Evolutionary conservation across 92 coral and sea anemone genomes (phyloP).

Genomic region (Umimayanthus chanpuru): DNA sequence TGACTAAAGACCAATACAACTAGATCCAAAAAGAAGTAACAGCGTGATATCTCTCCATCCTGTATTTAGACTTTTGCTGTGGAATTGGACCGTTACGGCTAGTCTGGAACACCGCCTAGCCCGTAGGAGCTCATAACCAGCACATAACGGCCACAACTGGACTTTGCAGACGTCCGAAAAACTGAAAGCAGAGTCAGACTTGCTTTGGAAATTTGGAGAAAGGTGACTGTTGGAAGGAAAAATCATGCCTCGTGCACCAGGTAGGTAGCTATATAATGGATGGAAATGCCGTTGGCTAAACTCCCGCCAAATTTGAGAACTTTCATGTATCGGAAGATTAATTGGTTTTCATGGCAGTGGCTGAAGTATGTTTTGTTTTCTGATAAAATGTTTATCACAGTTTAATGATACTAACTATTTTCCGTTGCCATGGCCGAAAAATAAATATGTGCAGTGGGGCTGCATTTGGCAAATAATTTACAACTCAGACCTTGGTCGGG

Average conservation of each 20-base stretch:
- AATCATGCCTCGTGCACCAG: slow-evolving; percentile 71
- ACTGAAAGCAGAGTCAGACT: neutral
- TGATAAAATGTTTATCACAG: slow-evolving; percentile 11
- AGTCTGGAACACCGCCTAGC: neutral
- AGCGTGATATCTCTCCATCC: neutral
- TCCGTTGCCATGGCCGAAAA: slow-evolving; percentile 40
- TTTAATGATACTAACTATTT: neutral
- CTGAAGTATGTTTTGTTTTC: slow-evolving; percentile 38
- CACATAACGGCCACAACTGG: neutral
- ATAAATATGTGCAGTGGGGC: neutral
- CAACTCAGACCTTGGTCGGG: too few species aligned
- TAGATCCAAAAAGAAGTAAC: neutral
- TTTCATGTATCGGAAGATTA: slow-evolving; percentile 28
- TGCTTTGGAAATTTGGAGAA: neutral
- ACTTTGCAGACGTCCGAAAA: slow-evolving; percentile 15
- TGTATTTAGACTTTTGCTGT: neutral
- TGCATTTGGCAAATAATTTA: neutral
- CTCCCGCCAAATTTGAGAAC: neutral
- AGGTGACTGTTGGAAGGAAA: slow-evolving; percentile 14
- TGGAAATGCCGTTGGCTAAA: too few species aligned
- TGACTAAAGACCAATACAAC: slow-evolving; percentile 1
- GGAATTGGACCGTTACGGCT: slow-evolving; percentile 17
- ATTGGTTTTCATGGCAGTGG: slow-evolving; percentile 54
- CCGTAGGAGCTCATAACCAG: neutral
- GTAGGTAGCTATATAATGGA: slow-evolving; percentile 19